Base-by-base conservation (phyloP, 1,140 invertebrate genomes). In the Glossosoma conforme region DNA sequence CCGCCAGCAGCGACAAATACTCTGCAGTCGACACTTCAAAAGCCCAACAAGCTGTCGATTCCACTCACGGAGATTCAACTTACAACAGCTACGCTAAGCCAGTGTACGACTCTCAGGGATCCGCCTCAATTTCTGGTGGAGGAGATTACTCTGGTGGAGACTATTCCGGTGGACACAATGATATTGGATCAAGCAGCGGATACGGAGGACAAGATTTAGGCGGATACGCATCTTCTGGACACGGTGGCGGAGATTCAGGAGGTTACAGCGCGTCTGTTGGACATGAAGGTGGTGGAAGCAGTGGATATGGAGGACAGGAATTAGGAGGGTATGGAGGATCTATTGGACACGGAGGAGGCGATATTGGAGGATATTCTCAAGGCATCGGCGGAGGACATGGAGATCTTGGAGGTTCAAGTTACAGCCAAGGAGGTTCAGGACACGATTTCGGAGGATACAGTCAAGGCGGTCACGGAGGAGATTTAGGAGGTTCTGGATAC, bases 371-470 rank as follows among this genome's bases (percentile, higher is more conserved):
- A 45, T 38, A 44, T 38, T 2, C 33, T 28, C 24, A 28, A 11
- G 33, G 45, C 11, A 30, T 37, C 17, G 50, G 38, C 11, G 33
- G 44, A 6, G 50, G 43, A 49, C 43, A 46, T 8, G 60, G 61
- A n/a, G 30, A 41, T 13, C 21, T 35, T n/a, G 69, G 69, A 44
- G 65, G 64, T 5, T 72, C 69, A 30, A 50, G 69, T 4, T 66
- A 69, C 62, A 68, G 67, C 21, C 65, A 63, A 45, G 68, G 71
- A 8, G 59, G 60, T 50, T 46, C 43, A 17, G 51, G 44, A 18
- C 54, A 62, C 52, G 65, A 60, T 43, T 60, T 60, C 54, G 65
- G 64, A 25, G 62, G 59, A 32, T 44, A 51, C 21, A 61, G 60
- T 17, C 53, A 57, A 24, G 62, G 60, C 35, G 64, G 66, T 21